Evolutionary conservation across 2,888 invertebrate species (phyloP).

Genomic region (Physocephala rufipes): DNA sequence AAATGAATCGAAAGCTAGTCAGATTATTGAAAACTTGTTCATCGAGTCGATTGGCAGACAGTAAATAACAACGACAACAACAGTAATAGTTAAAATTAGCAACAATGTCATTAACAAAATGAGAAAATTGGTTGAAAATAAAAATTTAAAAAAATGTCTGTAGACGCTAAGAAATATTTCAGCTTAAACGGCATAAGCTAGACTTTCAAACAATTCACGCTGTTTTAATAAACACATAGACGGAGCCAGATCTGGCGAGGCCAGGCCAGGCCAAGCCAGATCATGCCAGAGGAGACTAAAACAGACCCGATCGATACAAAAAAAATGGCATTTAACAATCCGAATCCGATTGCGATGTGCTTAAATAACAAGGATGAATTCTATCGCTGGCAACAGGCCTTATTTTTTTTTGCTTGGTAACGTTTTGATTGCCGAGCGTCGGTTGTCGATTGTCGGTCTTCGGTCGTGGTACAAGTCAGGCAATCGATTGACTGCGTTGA

Average conservation of each 20-base stretch:
- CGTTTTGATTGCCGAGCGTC: not conserved
- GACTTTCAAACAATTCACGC: constrained; percentile 15
- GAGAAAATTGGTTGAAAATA: not conserved
- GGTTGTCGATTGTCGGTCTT: no score
- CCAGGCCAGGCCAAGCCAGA: no score
- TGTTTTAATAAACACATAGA: constrained; percentile 26
- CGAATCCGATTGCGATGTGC: constrained; percentile 25
- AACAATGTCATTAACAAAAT: constrained; percentile 2
- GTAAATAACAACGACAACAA: not conserved
- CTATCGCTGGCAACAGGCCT: not conserved
- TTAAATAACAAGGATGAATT: not conserved
- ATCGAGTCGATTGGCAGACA: constrained; percentile 6
- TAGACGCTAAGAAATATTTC: not conserved
- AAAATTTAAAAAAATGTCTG: not conserved
- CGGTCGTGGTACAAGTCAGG: no score
- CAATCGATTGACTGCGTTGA: not conserved
- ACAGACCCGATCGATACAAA: constrained; percentile 10
- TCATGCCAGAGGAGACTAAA: not conserved
- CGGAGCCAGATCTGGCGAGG: not conserved
- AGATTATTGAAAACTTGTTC: constrained; percentile 24
- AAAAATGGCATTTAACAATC: constrained; percentile 36
- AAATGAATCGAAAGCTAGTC: not conserved
- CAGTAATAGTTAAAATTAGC: no score
- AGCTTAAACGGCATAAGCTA: constrained; percentile 26
- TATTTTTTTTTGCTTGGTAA: not conserved